Evolutionary conservation across 2,888 invertebrate species (phyloP).

Genomic region (Lymantria monacha): DNA sequence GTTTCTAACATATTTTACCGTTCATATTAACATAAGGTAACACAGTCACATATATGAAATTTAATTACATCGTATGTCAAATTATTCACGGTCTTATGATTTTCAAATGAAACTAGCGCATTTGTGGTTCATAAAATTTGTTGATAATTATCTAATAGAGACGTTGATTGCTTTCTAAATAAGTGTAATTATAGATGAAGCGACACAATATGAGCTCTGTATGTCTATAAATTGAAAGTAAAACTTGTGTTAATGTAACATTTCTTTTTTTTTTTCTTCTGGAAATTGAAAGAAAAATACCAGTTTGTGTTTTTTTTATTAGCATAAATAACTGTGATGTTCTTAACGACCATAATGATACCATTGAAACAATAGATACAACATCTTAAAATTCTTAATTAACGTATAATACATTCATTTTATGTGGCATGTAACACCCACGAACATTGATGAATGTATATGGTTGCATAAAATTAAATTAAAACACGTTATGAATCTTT

Average conservation of each 20-base stretch:
- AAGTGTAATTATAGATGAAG: constrained; percentile 19
- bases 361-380: neutral
- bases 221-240: constrained; percentile 11
- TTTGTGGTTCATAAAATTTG: constrained; percentile 50
- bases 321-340: constrained; percentile 3
- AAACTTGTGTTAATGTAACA: constrained; percentile 5
- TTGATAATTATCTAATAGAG: constrained; percentile 37
- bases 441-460: neutral
- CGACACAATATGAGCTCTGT: constrained; percentile 9
- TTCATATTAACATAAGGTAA: constrained; percentile 35
- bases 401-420: neutral
- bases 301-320: constrained; percentile 1
- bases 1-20: constrained; percentile 30
- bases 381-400: neutral
- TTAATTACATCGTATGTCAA: constrained; percentile 48
- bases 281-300: constrained; percentile 8
- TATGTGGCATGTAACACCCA: neutral
- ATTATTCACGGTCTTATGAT: constrained; percentile 48
- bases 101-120: constrained; percentile 36
- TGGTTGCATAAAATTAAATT: neutral
- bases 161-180: constrained; percentile 17
- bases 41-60: constrained; percentile 43
- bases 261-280: neutral
- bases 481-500: neutral
- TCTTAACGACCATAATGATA: neutral